Evolutionary conservation across 2,888 invertebrate species (phyloP).

Genomic region (Latheticus oryzae): DNA sequence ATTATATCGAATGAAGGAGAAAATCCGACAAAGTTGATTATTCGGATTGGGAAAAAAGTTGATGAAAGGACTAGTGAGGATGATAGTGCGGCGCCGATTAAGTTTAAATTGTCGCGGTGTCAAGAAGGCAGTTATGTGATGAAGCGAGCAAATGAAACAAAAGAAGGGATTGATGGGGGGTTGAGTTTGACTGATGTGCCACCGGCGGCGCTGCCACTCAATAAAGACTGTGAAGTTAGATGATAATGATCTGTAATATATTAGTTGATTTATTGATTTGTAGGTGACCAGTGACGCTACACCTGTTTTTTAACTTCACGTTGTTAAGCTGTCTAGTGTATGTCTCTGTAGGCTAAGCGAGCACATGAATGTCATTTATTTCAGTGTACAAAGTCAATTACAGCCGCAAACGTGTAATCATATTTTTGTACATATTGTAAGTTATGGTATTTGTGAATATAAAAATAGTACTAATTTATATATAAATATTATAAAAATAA

Average conservation of each 20-base stretch:
- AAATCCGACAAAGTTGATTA: constrained; percentile 79
- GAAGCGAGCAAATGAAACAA: constrained; percentile 62
- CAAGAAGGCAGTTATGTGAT: constrained; percentile 81
- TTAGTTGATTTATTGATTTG: constrained; percentile 38
- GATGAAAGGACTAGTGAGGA: constrained; percentile 40
- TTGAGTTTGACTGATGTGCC: too few species aligned
- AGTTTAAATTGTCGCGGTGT: constrained; percentile 85
- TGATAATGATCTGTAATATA: constrained; percentile 72
- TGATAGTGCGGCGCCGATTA: constrained; percentile 72
- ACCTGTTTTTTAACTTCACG: constrained; percentile 62
- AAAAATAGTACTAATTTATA: constrained; percentile 66
- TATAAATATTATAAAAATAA: constrained; percentile 49
- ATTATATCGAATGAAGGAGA: constrained; percentile 69
- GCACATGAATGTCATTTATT: constrained; percentile 55
- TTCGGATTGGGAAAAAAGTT: constrained; percentile 73
- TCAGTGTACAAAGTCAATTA: constrained; percentile 71
- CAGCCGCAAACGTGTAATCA: constrained; percentile 66
- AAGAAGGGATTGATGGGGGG: constrained; percentile 57
- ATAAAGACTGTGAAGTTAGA: constrained; percentile 89
- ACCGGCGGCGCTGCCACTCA: constrained; percentile 71
- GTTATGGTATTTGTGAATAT: constrained; percentile 66
- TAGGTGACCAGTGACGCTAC: constrained; percentile 59
- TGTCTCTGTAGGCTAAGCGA: constrained; percentile 57
- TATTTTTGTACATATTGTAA: constrained; percentile 71
- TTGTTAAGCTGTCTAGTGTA: constrained; percentile 61